These are phyloP conservation scores for Haliaeetus leucogaster DNA, from an alignment of 2,113 vertebrate species.

Conservation along the genomic window DNA sequence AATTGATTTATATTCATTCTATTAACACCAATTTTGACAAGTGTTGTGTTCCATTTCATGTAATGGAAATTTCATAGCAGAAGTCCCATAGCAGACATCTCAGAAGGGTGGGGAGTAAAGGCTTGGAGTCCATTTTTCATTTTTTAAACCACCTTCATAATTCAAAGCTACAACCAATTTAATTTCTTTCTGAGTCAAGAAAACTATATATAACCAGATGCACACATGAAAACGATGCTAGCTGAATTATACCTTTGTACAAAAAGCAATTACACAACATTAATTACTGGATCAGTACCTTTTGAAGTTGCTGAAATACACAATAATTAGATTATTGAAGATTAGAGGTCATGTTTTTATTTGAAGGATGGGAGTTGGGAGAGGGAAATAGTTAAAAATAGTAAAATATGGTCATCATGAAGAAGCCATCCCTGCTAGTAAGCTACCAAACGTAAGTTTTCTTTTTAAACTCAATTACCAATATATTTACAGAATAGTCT, in stretches of 20 bases:
- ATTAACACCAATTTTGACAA: neutral
- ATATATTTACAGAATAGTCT: conserved; percentile 25
- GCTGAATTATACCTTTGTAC: neutral
- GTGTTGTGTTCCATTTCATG: neutral
- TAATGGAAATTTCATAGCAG: neutral
- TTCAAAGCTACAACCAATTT: neutral
- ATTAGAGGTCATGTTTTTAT: neutral
- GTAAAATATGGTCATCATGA: neutral
- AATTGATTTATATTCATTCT: conserved; percentile 9
- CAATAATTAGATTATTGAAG: neutral
- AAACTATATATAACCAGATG: neutral
- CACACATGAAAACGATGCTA: neutral
- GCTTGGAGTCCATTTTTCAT: neutral
- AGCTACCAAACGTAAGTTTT: conserved; percentile 3
- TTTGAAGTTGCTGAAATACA: conserved; percentile 13
- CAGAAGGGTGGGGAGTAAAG: neutral
- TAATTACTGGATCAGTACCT: neutral
- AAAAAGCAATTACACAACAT: neutral
- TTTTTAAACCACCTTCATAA: neutral
- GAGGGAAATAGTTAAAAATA: conserved; percentile 15
- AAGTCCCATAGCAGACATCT: neutral
- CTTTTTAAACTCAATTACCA: conserved; percentile 12
- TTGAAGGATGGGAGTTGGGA: neutral
- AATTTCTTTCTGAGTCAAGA: neutral
- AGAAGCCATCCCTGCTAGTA: neutral